Percentiles rank a stretch among this genome's conserved stretches.
phyloP scores from a whole-genome alignment of 37 sponge, comb jelly and placozoan species.

The Spongilla lacustris region DNA sequence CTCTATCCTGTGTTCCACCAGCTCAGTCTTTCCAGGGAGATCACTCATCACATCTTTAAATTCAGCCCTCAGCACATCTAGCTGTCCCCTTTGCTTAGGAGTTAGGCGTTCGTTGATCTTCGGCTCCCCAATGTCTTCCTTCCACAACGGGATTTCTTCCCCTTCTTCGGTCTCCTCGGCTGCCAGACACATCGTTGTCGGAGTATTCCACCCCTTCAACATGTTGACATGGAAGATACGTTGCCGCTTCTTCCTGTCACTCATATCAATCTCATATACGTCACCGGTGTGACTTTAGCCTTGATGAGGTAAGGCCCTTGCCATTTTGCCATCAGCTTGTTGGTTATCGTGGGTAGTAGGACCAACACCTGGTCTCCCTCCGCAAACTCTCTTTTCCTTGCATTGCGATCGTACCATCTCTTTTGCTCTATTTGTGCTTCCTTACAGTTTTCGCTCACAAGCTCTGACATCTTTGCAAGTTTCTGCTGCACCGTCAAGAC shows the following conservation, averaged over 20 bases:
- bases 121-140: too few relatives aligned
- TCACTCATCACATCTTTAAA: too few relatives aligned
- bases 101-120: too few relatives aligned
- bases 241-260: slow-evolving; percentile 10
- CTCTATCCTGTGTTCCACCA: too few relatives aligned
- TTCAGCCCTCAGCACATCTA: too few relatives aligned
- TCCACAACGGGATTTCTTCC: too few relatives aligned
- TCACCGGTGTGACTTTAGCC: slow-evolving; percentile 17
- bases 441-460: slow-evolving; percentile 14
- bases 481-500: slow-evolving; percentile 24
- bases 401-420: slow-evolving; percentile 41
- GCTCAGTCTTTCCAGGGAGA: too few relatives aligned
- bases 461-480: slow-evolving; percentile 12
- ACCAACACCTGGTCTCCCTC: slow-evolving; percentile 35
- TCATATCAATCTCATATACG: slow-evolving; percentile 8
- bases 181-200: too few relatives aligned
- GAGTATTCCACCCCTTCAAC: slow-evolving; percentile 1
- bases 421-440: slow-evolving; percentile 27
- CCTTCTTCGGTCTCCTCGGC: too few relatives aligned
- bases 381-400: slow-evolving; percentile 4
- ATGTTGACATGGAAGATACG: slow-evolving; percentile 35
- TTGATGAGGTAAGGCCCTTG: slow-evolving; percentile 21
- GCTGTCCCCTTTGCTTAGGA: too few relatives aligned
- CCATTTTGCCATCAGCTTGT: slow-evolving; percentile 29
- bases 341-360: slow-evolving; percentile 4